These are phyloP conservation scores for Lordiphosa fenestrarum DNA, from an alignment of 2,888 invertebrate genomes.

Conservation along the genomic window DNA sequence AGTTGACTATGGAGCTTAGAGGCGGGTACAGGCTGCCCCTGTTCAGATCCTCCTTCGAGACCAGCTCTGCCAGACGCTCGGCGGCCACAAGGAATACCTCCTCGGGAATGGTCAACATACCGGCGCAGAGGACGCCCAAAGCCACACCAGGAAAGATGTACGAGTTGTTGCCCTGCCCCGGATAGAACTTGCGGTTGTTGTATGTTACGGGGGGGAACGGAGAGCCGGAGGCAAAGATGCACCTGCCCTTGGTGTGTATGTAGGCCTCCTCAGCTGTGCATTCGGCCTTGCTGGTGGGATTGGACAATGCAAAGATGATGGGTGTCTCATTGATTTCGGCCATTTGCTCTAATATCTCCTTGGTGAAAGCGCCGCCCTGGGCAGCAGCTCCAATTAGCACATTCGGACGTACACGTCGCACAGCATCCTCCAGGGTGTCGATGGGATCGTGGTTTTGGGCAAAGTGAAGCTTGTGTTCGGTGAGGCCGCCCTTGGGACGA, in stretches of 20 bases:
- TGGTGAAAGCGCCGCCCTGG: slow-evolving; percentile 95
- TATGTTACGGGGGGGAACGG: slow-evolving; percentile 94
- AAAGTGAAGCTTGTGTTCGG: slow-evolving; percentile 90
- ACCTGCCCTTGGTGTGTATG: slow-evolving; percentile 91
- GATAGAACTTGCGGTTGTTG: slow-evolving; percentile 89
- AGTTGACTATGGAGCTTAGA: slow-evolving; percentile 88
- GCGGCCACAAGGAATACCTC: slow-evolving; percentile 96
- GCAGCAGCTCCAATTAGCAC: slow-evolving; percentile 97
- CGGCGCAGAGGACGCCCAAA: slow-evolving; percentile 93
- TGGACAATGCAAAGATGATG: slow-evolving; percentile 98
- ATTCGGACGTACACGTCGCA: slow-evolving; percentile 90
- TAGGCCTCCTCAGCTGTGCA: slow-evolving; percentile 99
- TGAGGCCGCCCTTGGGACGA: slow-evolving; percentile 90
- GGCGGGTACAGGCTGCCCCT: slow-evolving; percentile 96
- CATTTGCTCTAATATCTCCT: slow-evolving; percentile 93
- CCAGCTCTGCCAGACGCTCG: slow-evolving; percentile 90
- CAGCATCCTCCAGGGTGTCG: slow-evolving; percentile 89
- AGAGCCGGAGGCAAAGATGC: slow-evolving; percentile 97
- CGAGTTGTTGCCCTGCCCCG: slow-evolving; percentile 99
- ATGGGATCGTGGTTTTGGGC: slow-evolving; percentile 90
- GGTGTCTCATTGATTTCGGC: slow-evolving; percentile 90
- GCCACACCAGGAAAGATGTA: slow-evolving; percentile 99
- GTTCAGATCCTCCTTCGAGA: slow-evolving; percentile 89
- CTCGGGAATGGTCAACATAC: slow-evolving; percentile 93
- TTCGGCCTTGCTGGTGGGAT: slow-evolving; percentile 98